Evolutionary conservation across 2,888 invertebrate genomes (phyloP).

Genomic region (Oxytorus armatus): DNA sequence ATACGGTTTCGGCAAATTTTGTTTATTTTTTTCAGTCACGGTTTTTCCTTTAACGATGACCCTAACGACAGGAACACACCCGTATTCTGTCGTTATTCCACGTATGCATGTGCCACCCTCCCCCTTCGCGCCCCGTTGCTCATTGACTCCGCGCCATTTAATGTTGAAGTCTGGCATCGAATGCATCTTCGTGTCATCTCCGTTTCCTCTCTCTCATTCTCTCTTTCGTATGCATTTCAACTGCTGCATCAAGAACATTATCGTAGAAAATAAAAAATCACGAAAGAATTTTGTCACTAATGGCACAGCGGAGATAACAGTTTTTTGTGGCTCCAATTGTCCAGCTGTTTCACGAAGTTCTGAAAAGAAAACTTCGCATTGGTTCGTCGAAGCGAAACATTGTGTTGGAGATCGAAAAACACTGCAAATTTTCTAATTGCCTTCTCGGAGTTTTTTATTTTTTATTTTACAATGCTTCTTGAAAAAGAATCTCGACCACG

Average conservation of each 20-base stretch:
- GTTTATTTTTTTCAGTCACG: slow-evolving; percentile 1
- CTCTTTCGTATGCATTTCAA: slow-evolving; percentile 9
- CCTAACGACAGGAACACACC: no score
- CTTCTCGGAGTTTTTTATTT: no score
- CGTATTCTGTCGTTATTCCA: slow-evolving; percentile 44
- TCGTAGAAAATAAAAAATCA: background rate
- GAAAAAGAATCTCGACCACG: no score
- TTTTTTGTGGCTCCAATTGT: no score
- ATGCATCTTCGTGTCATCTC: slow-evolving; percentile 48
- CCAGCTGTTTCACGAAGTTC: no score
- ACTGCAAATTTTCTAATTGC: no score
- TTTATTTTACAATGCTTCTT: no score
- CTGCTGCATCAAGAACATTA: slow-evolving; percentile 12
- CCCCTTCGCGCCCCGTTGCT: background rate
- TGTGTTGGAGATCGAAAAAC: no score
- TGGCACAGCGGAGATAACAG: no score
- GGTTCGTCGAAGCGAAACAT: no score
- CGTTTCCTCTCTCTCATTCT: slow-evolving; percentile 21
- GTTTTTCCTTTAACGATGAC: slow-evolving; percentile 46
- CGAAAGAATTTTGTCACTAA: no score
- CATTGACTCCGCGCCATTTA: slow-evolving; percentile 46
- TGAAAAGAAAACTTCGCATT: no score
- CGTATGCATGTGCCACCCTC: slow-evolving; percentile 9
- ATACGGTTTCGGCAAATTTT: slow-evolving; percentile 44
- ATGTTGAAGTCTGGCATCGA: slow-evolving; percentile 31